Conservation (phyloP, 2,888 invertebrate genomes). For the Dascillus cervinus region DNA sequence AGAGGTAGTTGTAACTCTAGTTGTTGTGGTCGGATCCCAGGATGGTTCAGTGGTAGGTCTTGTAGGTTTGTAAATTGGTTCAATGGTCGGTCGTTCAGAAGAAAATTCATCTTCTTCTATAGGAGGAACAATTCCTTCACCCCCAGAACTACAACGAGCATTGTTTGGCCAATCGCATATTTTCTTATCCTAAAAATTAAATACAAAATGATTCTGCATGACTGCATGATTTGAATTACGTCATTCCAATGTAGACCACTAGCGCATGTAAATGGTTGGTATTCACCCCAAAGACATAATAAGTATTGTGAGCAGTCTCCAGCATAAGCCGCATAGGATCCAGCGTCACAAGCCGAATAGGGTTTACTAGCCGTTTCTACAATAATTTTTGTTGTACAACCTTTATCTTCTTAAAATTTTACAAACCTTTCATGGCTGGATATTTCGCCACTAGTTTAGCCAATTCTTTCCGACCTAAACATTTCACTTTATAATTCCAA, state of each 20-base stretch:
- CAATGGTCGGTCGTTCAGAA: conserved; percentile 5
- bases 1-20: conserved; percentile 36
- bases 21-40: conserved; percentile 31
- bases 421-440: no score
- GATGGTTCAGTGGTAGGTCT: conserved; percentile 20
- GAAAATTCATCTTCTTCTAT: no score
- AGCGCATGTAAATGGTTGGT: conserved; percentile 62
- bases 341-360: conserved; percentile 53
- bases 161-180: conserved; percentile 67
- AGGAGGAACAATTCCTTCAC: no score
- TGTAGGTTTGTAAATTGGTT: no score
- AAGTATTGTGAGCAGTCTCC: conserved; percentile 67
- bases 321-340: conserved; percentile 56
- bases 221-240: no score
- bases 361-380: conserved; percentile 27
- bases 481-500: conserved; percentile 62
- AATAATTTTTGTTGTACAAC: not conserved
- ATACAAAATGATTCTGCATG: no score
- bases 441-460: no score
- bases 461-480: conserved; percentile 35
- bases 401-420: not conserved
- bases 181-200: no score
- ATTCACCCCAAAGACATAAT: conserved; percentile 73
- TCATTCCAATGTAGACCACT: conserved; percentile 68
- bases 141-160: conserved; percentile 47